Evolutionary conservation across 1,140 invertebrate genomes (phyloP).

Genomic region (Nebria ingens): DNA sequence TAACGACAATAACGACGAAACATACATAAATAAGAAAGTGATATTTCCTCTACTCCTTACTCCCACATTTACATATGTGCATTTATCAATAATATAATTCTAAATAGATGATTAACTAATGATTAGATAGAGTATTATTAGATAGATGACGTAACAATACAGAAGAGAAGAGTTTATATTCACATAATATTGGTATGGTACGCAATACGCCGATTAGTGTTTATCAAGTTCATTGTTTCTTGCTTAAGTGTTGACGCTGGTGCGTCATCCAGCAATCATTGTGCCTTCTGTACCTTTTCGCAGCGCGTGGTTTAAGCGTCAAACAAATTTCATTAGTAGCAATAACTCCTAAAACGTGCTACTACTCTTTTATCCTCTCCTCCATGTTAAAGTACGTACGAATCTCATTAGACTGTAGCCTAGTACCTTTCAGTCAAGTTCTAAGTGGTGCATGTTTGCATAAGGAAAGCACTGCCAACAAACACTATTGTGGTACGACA

Average conservation of each 20-base stretch:
- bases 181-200: neutral
- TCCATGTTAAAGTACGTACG: neutral
- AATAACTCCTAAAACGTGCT: neutral
- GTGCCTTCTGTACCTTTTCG: conserved; percentile 5
- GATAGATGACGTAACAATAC: neutral
- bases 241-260: neutral
- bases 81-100: conserved; percentile 1
- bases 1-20: conserved; percentile 5
- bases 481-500: neutral
- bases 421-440: neutral
- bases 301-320: neutral
- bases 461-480: neutral
- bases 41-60: neutral
- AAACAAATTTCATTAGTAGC: neutral
- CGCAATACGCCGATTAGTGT: conserved; percentile 8
- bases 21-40: neutral
- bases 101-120: neutral
- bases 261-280: neutral
- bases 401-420: neutral
- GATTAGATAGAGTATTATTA: neutral
- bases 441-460: too few relatives aligned
- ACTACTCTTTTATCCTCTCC: neutral
- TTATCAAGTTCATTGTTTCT: conserved; percentile 6
- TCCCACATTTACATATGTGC: neutral
- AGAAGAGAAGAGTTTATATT: neutral